Evolutionary conservation across 2,113 vertebrate genomes (phyloP), one percentile per base, ranked within the genome.

Genomic region (Ornithorhynchus anatinus): DNA sequence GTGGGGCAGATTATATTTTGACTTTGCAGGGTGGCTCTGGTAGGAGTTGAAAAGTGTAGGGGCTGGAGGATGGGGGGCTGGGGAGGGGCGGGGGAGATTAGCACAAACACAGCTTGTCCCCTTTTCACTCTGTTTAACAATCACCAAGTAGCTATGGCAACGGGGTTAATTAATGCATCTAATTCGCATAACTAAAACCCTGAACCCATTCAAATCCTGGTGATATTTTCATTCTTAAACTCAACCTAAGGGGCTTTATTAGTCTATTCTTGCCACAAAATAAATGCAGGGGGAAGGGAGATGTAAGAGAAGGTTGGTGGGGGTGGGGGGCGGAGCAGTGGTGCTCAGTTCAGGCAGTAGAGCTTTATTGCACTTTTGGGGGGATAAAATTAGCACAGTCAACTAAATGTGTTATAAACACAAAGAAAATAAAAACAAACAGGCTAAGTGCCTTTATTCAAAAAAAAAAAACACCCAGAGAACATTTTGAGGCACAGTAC

Each of bases 81-180:
- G 40, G 51, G 59, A 61, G 39, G 45, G 10, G 3, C 42, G 17
- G 76, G 50, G 64, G 68, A 62, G 71, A 80, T 80, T 79, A 74
- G 72, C 37, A 56, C 0, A 58, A 76, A n/a, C 75, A 74, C 71
- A 38, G 77, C 75, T 59, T 65, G 72, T 63, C 70, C 78, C 76
- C 69, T 50, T 75, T 72, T 47, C 81, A 69, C 52, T 3, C 64
- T 31, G 6, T 56, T 84, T 77, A 75, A 81, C 84, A 80, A 69
- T 68, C 82, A 65, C 76, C 80, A 23, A 1, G 87, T 84, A 67
- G 29, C 87, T 73, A 87, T 73, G 84, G 81, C 86, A 83, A 86
- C 66, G 19, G 80, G 66, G 86, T 87, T 86, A 82, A 92, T 85
- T 68, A 75, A 85, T 74, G 84, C 79, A 23, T 6, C 39, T 59